These are phyloP conservation scores for Rugalucina vietnamica DNA, from an alignment of 2,888 invertebrate species.

Conservation along the genomic window DNA sequence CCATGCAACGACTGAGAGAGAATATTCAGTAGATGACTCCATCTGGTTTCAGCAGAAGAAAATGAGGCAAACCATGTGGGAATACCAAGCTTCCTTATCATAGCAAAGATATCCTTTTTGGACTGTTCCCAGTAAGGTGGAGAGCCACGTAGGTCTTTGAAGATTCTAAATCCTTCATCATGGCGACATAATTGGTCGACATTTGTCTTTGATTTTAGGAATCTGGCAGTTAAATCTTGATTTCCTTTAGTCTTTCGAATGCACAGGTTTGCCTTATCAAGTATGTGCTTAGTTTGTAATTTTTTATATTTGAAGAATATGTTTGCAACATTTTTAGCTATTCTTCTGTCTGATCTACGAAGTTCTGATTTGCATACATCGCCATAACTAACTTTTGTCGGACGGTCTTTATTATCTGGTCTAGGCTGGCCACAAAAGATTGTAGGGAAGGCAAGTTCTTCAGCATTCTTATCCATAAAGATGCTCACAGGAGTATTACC, in stretches of 20 bases:
- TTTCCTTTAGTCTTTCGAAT: slow-evolving; percentile 30
- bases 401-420: neutral
- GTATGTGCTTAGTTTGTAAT: slow-evolving; percentile 36
- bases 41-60: slow-evolving; percentile 57
- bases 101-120: slow-evolving; percentile 56
- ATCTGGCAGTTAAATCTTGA: slow-evolving; percentile 15
- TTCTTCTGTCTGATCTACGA: slow-evolving; percentile 22
- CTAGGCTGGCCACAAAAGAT: slow-evolving; percentile 36
- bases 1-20: slow-evolving; percentile 22
- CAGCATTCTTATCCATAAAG: slow-evolving; percentile 26
- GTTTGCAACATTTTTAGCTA: slow-evolving; percentile 24
- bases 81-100: slow-evolving; percentile 46
- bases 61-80: slow-evolving; percentile 52
- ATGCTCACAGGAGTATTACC: slow-evolving; percentile 36
- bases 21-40: slow-evolving; percentile 46
- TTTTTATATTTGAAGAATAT: slow-evolving; percentile 51
- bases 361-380: slow-evolving; percentile 23
- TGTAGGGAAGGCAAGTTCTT: slow-evolving; percentile 42
- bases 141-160: slow-evolving; percentile 8
- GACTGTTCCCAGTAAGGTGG: slow-evolving; percentile 53
- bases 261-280: neutral
- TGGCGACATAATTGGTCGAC: slow-evolving; percentile 1
- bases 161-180: slow-evolving; percentile 46
- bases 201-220: neutral
- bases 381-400: neutral